Conservation (phyloP, 2,797 vertebrate genomes). For the Hydrolagus colliei region DNA sequence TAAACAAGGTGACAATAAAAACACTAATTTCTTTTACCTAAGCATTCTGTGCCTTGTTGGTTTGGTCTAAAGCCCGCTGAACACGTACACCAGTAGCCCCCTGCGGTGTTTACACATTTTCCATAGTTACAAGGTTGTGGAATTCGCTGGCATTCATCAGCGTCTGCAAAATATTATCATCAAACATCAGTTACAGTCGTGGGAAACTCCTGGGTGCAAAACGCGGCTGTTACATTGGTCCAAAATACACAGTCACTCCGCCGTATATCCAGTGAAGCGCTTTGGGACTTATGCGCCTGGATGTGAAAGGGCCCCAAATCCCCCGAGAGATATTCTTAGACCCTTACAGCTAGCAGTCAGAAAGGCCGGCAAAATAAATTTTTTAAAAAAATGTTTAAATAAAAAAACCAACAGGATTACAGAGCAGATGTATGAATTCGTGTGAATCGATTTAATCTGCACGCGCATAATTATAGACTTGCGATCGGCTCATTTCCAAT, state of each 20-base stretch:
- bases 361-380: too few species aligned
- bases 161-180: not conserved
- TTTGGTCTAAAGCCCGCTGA: conserved; percentile 3
- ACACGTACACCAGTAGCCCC: conserved; percentile 12
- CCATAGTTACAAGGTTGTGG: conserved; percentile 22
- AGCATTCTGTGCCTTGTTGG: conserved; percentile 16
- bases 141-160: conserved; percentile 15
- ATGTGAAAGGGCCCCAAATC: too few species aligned
- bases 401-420: too few species aligned
- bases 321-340: too few species aligned
- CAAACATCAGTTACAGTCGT: not conserved
- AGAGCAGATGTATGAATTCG: too few species aligned
- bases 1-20: not conserved
- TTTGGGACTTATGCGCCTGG: too few species aligned
- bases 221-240: not conserved
- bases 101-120: conserved; percentile 16
- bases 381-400: too few species aligned
- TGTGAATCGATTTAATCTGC: too few species aligned
- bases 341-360: too few species aligned
- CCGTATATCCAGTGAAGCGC: too few species aligned
- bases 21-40: conserved; percentile 21
- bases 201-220: not conserved
- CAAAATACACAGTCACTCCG: not conserved
- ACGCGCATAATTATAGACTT: too few species aligned
- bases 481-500: too few species aligned